Evolutionary conservation across 30 jellyfish, hydroid and myxozoan genomes (phyloP), one percentile per base, ranked within the genome.

Genomic region (Clytia hemisphaerica): DNA sequence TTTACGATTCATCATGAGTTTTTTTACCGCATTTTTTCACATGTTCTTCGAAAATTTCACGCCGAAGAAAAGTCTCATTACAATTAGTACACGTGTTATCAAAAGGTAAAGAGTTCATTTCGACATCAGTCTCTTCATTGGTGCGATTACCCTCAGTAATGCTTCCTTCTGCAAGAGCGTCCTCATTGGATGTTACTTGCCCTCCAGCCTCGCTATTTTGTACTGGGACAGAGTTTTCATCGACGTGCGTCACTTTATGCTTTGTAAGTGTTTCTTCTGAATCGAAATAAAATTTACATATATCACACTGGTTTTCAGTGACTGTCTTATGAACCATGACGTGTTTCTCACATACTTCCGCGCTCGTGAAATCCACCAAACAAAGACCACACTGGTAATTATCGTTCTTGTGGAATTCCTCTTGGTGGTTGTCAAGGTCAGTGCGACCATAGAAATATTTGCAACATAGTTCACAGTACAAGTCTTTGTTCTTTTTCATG

Each of bases 361-460:
- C 81, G 67, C 49, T 30, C 58, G 21, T 35, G 27, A 69, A 69
- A 16, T 69, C 81, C 29, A 69, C 33, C 40, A 69, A 15, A 50
- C 81, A 69, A 29, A 69, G 54, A 1, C 81, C 81, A 32, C 81
- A 69, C 59, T 69, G 75, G 36, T 45, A 69, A 2, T 44, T 69
- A 50, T 69, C 81, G n/a, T 50, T 42, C 16, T 69, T 69, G 30
- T 69, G 81, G n/a, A 9, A 69, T 31, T 69, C 81, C 22, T 37
- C 36, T 51, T 69, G 60, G 35, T 69, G 81, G 46, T 69, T 69
- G 19, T n/a, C 59, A 0, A 69, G 67, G 59, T 69, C 60, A 10
- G 77, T 30, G 25, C 31, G 75, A 1, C 45, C 42, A 18, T 69
- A 50, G 1, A 69, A 69, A 37, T 18, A 69, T 34, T 69, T 69